Conservation (phyloP, 2,888 invertebrate species). For the Criorhina ranunculi region DNA sequence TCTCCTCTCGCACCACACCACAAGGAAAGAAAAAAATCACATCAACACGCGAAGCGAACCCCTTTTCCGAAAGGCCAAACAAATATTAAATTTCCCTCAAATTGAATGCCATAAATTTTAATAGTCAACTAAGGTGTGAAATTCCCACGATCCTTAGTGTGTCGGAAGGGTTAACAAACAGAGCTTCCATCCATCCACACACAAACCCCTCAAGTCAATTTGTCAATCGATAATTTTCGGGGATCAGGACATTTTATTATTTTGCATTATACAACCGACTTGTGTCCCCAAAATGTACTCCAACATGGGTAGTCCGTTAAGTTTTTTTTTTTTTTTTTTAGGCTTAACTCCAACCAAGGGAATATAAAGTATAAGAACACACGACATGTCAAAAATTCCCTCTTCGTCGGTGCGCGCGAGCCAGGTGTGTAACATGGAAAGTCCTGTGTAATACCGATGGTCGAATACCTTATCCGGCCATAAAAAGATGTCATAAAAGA, state of each 20-base stretch:
- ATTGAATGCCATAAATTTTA: constrained; percentile 74
- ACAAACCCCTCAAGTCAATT: constrained; percentile 47
- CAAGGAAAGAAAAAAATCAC: constrained; percentile 20
- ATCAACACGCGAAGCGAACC: constrained; percentile 10
- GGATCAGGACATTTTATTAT: constrained; percentile 71
- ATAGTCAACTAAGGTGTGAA: constrained; percentile 73
- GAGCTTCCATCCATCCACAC: not conserved
- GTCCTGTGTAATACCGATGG: constrained; percentile 34
- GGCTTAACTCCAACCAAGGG: constrained; percentile 23
- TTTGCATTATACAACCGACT: constrained; percentile 55
- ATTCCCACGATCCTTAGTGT: constrained; percentile 69
- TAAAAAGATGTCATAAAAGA: constrained; percentile 64
- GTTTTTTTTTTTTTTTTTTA: constrained; percentile 18
- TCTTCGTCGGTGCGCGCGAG: not conserved
- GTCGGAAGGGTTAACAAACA: constrained; percentile 62
- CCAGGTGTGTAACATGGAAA: constrained; percentile 43
- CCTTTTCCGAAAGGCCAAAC: constrained; percentile 22
- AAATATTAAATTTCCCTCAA: constrained; percentile 69
- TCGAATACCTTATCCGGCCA: constrained; percentile 54
- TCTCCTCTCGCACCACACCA: not conserved
- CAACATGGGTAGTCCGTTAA: constrained; percentile 16
- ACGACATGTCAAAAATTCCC: not conserved
- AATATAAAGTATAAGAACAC: constrained; percentile 22
- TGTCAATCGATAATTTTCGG: constrained; percentile 74
- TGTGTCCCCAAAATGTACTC: constrained; percentile 25